These are phyloP conservation scores for Pardalotus punctatus DNA, from an alignment of 2,113 vertebrate species.

Conservation along the genomic window DNA sequence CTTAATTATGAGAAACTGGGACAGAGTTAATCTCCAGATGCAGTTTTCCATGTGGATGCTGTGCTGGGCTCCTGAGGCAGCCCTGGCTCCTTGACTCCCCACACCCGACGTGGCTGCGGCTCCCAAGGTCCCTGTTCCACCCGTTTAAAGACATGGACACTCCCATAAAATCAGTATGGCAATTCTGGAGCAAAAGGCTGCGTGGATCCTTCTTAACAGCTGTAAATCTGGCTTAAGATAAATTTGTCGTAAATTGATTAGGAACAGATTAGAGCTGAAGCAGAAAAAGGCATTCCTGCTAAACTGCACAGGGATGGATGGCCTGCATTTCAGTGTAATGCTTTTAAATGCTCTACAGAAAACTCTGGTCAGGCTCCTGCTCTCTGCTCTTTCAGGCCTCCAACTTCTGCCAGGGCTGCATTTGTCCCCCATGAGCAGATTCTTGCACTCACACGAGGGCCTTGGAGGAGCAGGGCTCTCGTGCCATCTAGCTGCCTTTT, in stretches of 20 bases:
- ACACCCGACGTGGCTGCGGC: accelerated
- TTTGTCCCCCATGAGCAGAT: accelerated
- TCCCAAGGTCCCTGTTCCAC: neutral
- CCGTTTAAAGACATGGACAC: neutral
- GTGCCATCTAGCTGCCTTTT: neutral
- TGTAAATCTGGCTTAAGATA: constrained; percentile 38
- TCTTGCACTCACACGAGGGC: accelerated
- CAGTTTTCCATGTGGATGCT: neutral
- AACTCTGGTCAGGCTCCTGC: neutral
- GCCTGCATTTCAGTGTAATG: neutral
- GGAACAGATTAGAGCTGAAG: neutral
- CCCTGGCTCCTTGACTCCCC: neutral
- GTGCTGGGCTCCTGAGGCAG: neutral
- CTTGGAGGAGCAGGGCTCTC: neutral
- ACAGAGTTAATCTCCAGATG: neutral
- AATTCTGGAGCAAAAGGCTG: neutral
- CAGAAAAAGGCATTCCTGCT: neutral
- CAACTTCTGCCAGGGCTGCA: neutral
- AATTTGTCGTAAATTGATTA: constrained; percentile 41
- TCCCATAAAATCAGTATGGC: neutral
- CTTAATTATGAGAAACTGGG: constrained; percentile 11
- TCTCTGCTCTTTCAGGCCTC: neutral
- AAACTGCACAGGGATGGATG: neutral
- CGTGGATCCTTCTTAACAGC: neutral
- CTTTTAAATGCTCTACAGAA: neutral